Evolutionary conservation across 2,888 invertebrate species (phyloP).

Genomic region (Torymus auratus): DNA sequence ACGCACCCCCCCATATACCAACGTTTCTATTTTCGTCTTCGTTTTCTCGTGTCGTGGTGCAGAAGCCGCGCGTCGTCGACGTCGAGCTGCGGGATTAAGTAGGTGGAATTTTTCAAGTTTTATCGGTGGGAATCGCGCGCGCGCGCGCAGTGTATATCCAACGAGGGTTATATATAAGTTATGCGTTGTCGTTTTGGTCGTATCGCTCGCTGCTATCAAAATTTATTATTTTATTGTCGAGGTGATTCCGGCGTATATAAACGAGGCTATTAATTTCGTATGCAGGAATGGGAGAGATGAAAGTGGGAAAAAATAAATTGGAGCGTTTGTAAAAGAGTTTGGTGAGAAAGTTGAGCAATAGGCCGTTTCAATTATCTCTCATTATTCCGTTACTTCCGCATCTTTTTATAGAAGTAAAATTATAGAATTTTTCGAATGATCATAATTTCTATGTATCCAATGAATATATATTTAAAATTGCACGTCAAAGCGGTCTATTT

Average conservation of each 20-base stretch:
- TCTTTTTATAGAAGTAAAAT: too few relatives aligned
- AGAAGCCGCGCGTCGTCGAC: background rate
- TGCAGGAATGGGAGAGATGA: too few relatives aligned
- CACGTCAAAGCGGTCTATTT: too few relatives aligned
- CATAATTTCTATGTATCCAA: too few relatives aligned
- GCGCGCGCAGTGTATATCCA: constrained; percentile 16
- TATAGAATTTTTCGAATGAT: too few relatives aligned
- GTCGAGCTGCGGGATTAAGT: constrained; percentile 40
- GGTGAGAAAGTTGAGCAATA: too few relatives aligned
- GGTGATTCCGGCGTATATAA: constrained; percentile 18
- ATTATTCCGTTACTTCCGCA: too few relatives aligned
- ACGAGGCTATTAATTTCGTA: background rate
- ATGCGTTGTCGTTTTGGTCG: background rate
- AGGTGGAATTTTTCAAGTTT: constrained; percentile 52
- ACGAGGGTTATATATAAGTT: constrained; percentile 13
- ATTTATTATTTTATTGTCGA: constrained; percentile 39
- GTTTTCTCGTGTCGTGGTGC: background rate
- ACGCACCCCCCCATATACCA: constrained; percentile 10
- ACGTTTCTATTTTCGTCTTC: constrained; percentile 46
- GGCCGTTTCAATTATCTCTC: too few relatives aligned
- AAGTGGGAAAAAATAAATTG: too few relatives aligned
- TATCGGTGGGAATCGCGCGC: constrained; percentile 36
- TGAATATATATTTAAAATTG: too few relatives aligned
- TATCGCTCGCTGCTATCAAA: constrained; percentile 9
- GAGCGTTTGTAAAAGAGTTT: too few relatives aligned